Evolutionary conservation across 2,888 invertebrate species (phyloP).

Genomic region (Lacanobia oleracea): DNA sequence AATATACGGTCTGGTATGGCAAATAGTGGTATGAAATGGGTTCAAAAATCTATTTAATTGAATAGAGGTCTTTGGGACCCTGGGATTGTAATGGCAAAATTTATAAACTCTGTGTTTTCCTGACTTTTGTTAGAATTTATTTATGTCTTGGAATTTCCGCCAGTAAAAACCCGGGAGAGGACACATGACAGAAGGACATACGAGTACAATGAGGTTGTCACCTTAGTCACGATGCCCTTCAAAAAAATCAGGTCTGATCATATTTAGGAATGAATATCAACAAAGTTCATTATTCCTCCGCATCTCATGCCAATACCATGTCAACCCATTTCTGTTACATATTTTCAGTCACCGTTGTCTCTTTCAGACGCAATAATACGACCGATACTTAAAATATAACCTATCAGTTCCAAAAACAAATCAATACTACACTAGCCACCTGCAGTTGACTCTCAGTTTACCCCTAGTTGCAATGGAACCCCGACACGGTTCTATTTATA

Average conservation of each 20-base stretch:
- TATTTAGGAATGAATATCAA: not conserved
- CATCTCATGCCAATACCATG: too few relatives aligned
- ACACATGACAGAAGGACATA: not conserved
- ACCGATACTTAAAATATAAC: not conserved
- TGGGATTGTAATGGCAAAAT: too few relatives aligned
- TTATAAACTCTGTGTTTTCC: too few relatives aligned
- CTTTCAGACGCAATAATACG: not conserved
- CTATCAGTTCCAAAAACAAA: not conserved
- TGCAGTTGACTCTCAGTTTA: slow-evolving; percentile 32
- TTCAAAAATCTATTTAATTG: too few relatives aligned
- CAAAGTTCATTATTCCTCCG: too few relatives aligned
- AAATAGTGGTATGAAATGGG: too few relatives aligned
- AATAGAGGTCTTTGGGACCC: too few relatives aligned
- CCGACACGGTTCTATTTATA: slow-evolving; percentile 50
- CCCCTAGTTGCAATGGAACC: slow-evolving; percentile 42
- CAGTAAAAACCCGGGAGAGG: not conserved
- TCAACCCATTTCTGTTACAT: too few relatives aligned
- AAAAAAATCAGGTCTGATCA: not conserved
- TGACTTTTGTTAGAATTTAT: not conserved
- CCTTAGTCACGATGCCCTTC: not conserved
- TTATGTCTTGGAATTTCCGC: not conserved
- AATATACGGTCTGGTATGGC: too few relatives aligned
- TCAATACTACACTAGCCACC: slow-evolving; percentile 25
- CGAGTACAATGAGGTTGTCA: too few relatives aligned
- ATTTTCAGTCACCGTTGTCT: too few relatives aligned